Evolutionary conservation across 2,888 invertebrate species (phyloP), one percentile per base, ranked within the genome.

Genomic region (Drosophila atroscutellata): DNA sequence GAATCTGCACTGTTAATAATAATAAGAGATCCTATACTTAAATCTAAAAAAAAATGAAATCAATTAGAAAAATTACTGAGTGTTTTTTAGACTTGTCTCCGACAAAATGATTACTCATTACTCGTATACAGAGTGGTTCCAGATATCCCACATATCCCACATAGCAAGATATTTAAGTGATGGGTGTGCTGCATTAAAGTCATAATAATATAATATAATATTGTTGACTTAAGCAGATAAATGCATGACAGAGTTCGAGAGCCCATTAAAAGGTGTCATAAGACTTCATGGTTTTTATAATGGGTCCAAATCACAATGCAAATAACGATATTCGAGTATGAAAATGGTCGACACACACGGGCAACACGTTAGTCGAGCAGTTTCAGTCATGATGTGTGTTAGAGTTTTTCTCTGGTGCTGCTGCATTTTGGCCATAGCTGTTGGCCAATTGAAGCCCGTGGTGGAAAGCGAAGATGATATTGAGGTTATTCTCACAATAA

Each of bases 351-450:
- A 11, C 28, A 7, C 15, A 5, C n/a, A 11, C 8, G 2, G 13
- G 9, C 2, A 36, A n/a, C 4, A 4, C 6, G 26, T 26, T 59
- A 80, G 80, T 80, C 36, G 13, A 39, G 6, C 37, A 42, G 13
- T n/a, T 20, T 18, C 36, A 50, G 47, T 20, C 56, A 77, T 80
- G 76, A 63, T 15, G 60, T 63, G 39, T 54, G 39, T 57, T 20
- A n/a, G 26, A 9, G 9, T 63, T 8, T 24, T 32, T 50, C 13
- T 75, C 0, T 61, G 65, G 26, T 42, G 15, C 3, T 56, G 39
- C 30, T 66, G 67, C 24, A 24, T 66, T 36, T 24, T 58, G 32
- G n/a, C 24, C 32, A 13, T 54, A 7, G 60, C 52, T 36, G 3
- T n/a, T 18, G 50, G 66, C 5, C 55, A 73, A 13, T 9, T 66